Evolutionary conservation across 2,888 invertebrate genomes (phyloP).

Genomic region (Allolobophora icterica): DNA sequence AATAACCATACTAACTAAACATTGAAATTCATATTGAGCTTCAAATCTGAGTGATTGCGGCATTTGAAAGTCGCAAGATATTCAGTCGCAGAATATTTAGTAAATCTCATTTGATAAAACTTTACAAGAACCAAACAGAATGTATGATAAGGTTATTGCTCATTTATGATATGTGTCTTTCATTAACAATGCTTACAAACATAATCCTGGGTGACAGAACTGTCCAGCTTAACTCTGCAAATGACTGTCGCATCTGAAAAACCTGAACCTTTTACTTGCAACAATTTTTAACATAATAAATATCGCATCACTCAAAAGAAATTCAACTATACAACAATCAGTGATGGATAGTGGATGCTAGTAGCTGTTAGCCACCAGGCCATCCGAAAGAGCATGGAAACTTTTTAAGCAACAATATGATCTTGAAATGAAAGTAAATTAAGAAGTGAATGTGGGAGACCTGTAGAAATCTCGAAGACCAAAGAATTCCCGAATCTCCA

Average conservation of each 20-base stretch:
- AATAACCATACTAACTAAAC: conserved; percentile 38
- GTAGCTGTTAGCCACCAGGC: too few species aligned
- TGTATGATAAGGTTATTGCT: not conserved
- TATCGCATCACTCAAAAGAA: too few species aligned
- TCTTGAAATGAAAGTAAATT: not conserved
- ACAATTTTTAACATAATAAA: too few species aligned
- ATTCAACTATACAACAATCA: too few species aligned
- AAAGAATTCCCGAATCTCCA: conserved; percentile 56
- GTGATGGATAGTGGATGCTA: too few species aligned
- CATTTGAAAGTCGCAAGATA: conserved; percentile 49
- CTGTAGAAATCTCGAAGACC: conserved; percentile 54
- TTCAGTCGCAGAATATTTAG: too few species aligned
- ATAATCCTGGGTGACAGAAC: too few species aligned
- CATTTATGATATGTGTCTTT: too few species aligned
- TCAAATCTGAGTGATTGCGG: not conserved
- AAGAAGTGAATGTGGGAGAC: conserved; percentile 4
- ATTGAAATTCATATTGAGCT: conserved; percentile 50
- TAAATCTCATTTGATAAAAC: conserved; percentile 55
- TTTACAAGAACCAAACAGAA: conserved; percentile 29
- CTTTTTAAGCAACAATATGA: not conserved
- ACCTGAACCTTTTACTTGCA: too few species aligned
- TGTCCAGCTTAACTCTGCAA: too few species aligned
- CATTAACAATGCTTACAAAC: too few species aligned
- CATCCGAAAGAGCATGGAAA: not conserved
- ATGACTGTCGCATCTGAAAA: too few species aligned